A percentile compares a stretch with the other conserved stretches of the same genome.
phyloP scores from a whole-genome alignment of 2,797 vertebrate species.

The Sebastolobus altivelis region DNA sequence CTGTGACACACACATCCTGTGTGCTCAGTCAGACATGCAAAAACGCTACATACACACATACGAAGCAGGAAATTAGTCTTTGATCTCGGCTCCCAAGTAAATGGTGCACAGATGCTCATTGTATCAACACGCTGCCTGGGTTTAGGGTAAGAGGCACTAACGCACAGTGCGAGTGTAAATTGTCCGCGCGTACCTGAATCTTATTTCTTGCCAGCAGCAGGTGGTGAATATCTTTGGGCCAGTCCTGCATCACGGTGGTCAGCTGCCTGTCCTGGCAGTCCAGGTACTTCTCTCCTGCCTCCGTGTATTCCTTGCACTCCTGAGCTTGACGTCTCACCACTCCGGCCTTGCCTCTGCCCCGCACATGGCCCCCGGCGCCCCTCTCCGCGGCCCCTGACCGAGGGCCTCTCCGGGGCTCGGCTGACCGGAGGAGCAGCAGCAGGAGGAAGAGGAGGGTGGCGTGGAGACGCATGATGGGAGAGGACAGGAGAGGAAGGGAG shows the following conservation, averaged over 20 bases:
- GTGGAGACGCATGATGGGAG: slow-evolving; percentile 88
- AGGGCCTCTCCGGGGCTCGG: slow-evolving; percentile 82
- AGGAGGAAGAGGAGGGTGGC: slow-evolving; percentile 83
- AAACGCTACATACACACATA: slow-evolving; percentile 4
- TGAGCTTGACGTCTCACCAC: slow-evolving; percentile 86
- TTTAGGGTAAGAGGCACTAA: too few species aligned
- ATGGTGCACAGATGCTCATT: slow-evolving; percentile 71
- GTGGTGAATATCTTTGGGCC: slow-evolving; percentile 94
- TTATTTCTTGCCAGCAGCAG: slow-evolving; percentile 94
- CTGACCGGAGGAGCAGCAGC: slow-evolving; percentile 85
- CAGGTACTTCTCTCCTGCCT: slow-evolving; percentile 92
- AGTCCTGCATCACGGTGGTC: slow-evolving; percentile 87
- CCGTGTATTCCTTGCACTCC: slow-evolving; percentile 90
- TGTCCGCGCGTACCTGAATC: slow-evolving; percentile 82
- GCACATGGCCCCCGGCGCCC: slow-evolving; percentile 62
- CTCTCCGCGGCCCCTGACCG: slow-evolving; percentile 72
- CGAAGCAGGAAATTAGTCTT: slow-evolving; percentile 15
- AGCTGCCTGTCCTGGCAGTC: slow-evolving; percentile 95
- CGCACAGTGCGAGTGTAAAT: background rate
- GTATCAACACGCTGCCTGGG: slow-evolving; percentile 54
- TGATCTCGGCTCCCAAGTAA: slow-evolving; percentile 59
- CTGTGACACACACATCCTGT: slow-evolving; percentile 55
- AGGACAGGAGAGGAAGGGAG: slow-evolving; percentile 58
- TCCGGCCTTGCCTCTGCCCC: slow-evolving; percentile 70
- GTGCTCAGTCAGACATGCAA: background rate